These are phyloP conservation scores for Megatriorchis doriae DNA, from an alignment of 2,113 vertebrate genomes.

Conservation along the genomic window DNA sequence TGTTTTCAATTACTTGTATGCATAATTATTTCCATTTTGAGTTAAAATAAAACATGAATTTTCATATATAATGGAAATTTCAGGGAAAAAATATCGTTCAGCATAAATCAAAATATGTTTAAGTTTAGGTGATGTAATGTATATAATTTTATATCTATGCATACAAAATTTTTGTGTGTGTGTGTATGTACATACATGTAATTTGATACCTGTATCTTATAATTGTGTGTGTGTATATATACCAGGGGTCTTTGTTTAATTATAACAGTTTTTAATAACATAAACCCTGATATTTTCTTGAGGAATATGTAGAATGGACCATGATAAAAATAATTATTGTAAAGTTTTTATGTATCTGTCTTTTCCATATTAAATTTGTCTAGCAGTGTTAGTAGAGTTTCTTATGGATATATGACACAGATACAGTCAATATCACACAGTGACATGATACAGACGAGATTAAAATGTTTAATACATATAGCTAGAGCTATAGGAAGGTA, in stretches of 20 bases:
- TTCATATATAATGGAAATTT: background rate
- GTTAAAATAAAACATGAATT: background rate
- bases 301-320: background rate
- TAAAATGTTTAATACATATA: background rate
- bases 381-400: background rate
- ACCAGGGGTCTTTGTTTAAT: background rate
- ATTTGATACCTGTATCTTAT: background rate
- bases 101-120: background rate
- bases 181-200: background rate
- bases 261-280: background rate
- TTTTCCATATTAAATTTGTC: background rate
- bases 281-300: background rate
- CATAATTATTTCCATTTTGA: background rate
- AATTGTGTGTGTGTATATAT: background rate
- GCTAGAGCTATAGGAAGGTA: background rate
- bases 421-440: background rate
- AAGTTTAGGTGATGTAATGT: background rate
- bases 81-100: background rate
- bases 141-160: background rate
- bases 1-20: background rate
- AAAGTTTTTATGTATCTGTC: background rate
- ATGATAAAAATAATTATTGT: background rate
- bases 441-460: background rate
- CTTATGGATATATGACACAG: background rate
- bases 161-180: background rate